These are phyloP conservation scores for Abrostola triplasia DNA, from an alignment of 2,888 invertebrate genomes.

Conservation along the genomic window DNA sequence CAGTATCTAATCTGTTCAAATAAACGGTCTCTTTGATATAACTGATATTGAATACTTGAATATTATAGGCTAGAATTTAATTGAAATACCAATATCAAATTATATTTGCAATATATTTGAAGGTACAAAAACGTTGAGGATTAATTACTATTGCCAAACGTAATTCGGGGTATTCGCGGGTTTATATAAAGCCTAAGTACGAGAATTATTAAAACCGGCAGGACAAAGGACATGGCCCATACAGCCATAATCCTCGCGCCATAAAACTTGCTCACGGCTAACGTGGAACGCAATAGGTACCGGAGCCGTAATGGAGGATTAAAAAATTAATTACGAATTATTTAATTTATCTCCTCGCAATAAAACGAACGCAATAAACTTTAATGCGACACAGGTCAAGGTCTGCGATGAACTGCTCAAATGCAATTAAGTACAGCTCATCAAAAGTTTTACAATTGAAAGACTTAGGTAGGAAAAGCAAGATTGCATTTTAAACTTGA, in stretches of 20 bases:
- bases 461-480: conserved; percentile 2
- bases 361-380: conserved; percentile 11
- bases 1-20: conserved; percentile 3
- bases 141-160: conserved; percentile 18
- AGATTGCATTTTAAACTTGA: conserved; percentile 28
- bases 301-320: conserved; percentile 22
- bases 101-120: background rate
- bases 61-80: background rate
- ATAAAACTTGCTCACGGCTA: conserved; percentile 36
- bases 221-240: conserved; percentile 16
- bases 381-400: conserved; percentile 11
- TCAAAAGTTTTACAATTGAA: conserved; percentile 19
- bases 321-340: conserved; percentile 41
- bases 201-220: conserved; percentile 31
- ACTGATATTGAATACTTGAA: background rate
- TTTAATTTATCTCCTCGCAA: conserved; percentile 19
- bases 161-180: background rate
- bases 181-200: background rate
- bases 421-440: conserved; percentile 25
- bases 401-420: background rate
- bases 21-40: conserved; percentile 2
- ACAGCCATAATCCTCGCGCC: conserved; percentile 35
- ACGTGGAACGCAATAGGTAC: conserved; percentile 13
- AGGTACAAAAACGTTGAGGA: conserved; percentile 9
- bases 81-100: background rate